Conservation (phyloP, 1,140 invertebrate genomes). For the Idris sp. region DNA sequence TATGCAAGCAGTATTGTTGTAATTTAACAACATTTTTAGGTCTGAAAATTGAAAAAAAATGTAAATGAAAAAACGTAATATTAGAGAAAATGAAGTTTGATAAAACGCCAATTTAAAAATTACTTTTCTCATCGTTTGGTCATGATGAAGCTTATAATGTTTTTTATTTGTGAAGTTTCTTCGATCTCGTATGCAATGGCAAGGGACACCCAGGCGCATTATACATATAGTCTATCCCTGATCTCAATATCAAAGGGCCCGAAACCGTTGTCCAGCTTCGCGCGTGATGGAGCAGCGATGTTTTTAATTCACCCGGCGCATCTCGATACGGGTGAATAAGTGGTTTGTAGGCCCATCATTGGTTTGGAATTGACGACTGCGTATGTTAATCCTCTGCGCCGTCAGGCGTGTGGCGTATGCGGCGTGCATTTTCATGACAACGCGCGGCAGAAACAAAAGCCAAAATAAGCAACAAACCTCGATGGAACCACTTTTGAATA, state of each 20-base stretch:
- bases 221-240: constrained; percentile 50
- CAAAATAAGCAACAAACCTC: constrained; percentile 16
- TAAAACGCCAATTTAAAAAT: too few relatives aligned
- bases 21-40: too few relatives aligned
- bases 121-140: too few relatives aligned
- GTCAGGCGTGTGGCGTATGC: constrained; percentile 48
- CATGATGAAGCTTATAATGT: too few relatives aligned
- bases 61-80: too few relatives aligned
- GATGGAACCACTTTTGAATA: constrained; percentile 11
- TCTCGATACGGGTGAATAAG: constrained; percentile 51
- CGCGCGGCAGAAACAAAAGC: constrained; percentile 20
- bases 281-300: constrained; percentile 55
- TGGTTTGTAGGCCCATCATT: constrained; percentile 54
- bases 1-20: too few relatives aligned
- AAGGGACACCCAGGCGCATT: constrained; percentile 35
- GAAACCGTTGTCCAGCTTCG: constrained; percentile 58
- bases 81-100: too few relatives aligned
- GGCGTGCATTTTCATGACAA: constrained; percentile 45
- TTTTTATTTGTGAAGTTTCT: constrained; percentile 35
- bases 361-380: constrained; percentile 53
- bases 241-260: constrained; percentile 65
- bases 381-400: constrained; percentile 43
- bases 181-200: constrained; percentile 34
- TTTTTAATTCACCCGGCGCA: constrained; percentile 61
- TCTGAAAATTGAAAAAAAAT: too few relatives aligned